Evolutionary conservation across 2,888 invertebrate genomes (phyloP), one percentile per base, ranked within the genome.

Genomic region (Orthonevra nobilis): DNA sequence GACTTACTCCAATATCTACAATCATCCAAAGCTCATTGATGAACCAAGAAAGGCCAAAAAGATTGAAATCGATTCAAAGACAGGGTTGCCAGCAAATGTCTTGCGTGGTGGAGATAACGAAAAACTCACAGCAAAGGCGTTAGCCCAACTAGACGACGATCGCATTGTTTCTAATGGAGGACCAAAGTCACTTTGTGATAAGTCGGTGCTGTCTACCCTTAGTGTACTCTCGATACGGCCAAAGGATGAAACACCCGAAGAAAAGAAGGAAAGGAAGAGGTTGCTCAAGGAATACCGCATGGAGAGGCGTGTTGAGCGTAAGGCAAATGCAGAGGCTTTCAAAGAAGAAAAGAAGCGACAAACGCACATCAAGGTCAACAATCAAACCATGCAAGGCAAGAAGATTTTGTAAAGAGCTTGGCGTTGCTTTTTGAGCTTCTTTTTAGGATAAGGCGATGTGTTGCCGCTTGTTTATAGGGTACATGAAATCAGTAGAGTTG

Each of bases 1-100:
- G 14, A 97, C 96, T 0, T 96, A 96, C 87, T 97, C 97, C 4
- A 98, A 94, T 86, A 90, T 95, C 56, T 97, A 96, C 87, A 98
- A 98, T 89, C 96, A 96, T 89, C 98, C 98, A 0, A 96, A 95
- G 86, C 84, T 96, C 15, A 97, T 97, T 54, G 91, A 92, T 46
- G 96, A 95, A 84, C 92, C 93, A 0, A 92, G 91, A 64, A 86
- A 85, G 23, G 84, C 88, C 0, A 86, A 89, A 2, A 93, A 93
- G 88, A 95, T 95, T 48, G 90, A 91, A 86, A 92, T 95, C n/a
- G 90, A 93, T 86, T 86, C 91, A 0, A 93, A 91, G 86, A 94
- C 94, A 0, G 96, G 96, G 0, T 90, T 96, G 14, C 96, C 96
- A 0, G 89, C 91, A 75, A 92, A 94, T 84, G 90, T 92, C 0